Evolutionary conservation across 2,113 vertebrate species (phyloP).

Genomic region (Otus sunia): DNA sequence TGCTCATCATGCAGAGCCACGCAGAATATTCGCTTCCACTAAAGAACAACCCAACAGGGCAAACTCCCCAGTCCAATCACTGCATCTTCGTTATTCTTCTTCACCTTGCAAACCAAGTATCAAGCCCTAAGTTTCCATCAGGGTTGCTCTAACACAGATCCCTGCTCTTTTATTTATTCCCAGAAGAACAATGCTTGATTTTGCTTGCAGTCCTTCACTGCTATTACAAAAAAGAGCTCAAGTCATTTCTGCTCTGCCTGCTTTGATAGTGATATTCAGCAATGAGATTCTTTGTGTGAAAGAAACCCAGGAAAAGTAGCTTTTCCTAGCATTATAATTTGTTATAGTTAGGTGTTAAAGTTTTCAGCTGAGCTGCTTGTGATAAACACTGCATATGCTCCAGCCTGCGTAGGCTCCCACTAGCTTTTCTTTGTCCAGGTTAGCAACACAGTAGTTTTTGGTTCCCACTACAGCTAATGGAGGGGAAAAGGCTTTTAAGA

Average conservation of each 20-base stretch:
- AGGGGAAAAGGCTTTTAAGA: neutral
- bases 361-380: conserved; percentile 37
- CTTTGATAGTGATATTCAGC: conserved; percentile 46
- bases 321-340: conserved; percentile 37
- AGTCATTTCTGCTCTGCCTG: conserved; percentile 11
- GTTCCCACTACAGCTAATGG: neutral
- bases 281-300: conserved; percentile 18
- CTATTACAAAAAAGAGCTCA: neutral
- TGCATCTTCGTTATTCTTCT: neutral
- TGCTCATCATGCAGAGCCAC: neutral
- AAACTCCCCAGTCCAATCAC: neutral
- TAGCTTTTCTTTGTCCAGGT: conserved; percentile 21
- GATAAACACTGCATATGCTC: conserved; percentile 37
- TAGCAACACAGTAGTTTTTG: neutral
- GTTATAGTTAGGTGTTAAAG: conserved; percentile 21
- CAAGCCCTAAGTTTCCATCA: neutral
- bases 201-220: conserved; percentile 7
- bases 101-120: neutral
- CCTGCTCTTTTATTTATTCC: neutral
- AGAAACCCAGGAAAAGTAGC: conserved; percentile 38
- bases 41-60: neutral
- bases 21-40: neutral
- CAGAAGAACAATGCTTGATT: neutral
- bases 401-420: neutral
- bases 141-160: neutral